Evolutionary conservation across 2,113 vertebrate genomes (phyloP), one percentile per base, ranked within the genome.

Genomic region (Actenoides lindsayi): DNA sequence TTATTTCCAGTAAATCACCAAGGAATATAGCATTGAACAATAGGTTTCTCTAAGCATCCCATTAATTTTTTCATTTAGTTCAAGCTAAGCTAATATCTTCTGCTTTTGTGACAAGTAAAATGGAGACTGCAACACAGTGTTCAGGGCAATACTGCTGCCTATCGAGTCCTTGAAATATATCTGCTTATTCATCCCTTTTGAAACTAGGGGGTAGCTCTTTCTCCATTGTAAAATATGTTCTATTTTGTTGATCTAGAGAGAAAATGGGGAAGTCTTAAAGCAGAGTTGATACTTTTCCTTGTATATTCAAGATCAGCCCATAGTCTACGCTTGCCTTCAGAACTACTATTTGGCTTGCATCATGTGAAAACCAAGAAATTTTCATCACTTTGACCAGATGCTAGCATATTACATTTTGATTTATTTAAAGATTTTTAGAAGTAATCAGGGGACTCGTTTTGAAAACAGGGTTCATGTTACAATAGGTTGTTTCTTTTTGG

Each of bases 61-160:
- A 86, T 75, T 90, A 87, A 21, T 88, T 79, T 62, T 94, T 90
- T 41, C 78, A 83, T 89, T 56, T 85, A 68, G 31, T 67, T 74
- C 28, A 77, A 78, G 53, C 73, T 63, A 62, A 90, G 46, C 59
- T 93, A 93, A 63, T 89, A 69, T 33, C 65, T 62, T 68, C 39
- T 77, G 63, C 89, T 93, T 95, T 93, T 91, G 92, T 87, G 75
- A 33, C 54, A 50, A 57, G 78, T 46, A 70, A 92, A 97, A 93
- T 69, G 63, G 69, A 71, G 95, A 77, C 27, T 87, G 73, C 54
- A 50, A n/a, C 2, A 4, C 50, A 62, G 46, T 35, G 67, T 91
- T 93, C 70, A 74, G 77, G 84, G 78, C 42, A 81, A 23, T 64
- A 21, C 87, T 73, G 83, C 75, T 92, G 83, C 91, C 88, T 86